Conservation (phyloP, 2,797 vertebrate species). For the Sebastes cheni region DNA sequence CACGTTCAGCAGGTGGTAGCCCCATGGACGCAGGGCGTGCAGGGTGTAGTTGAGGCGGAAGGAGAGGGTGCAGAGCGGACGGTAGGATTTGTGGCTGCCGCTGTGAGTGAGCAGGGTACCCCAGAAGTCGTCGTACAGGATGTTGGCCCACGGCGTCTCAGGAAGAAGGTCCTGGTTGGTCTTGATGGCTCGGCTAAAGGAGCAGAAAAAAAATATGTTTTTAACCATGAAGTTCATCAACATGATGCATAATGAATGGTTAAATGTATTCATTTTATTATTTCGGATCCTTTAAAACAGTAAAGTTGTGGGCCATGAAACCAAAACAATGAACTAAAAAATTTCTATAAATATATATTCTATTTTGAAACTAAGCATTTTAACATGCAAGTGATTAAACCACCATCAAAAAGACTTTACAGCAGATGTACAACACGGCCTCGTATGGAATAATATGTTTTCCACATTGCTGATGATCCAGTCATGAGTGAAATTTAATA, state of each 20-base stretch:
- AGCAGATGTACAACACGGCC: background rate
- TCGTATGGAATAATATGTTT: background rate
- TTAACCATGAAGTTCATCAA: background rate
- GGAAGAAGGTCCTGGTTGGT: conserved; percentile 98
- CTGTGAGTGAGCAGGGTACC: conserved; percentile 98
- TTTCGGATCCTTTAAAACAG: background rate
- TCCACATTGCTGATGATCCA: conserved; percentile 1
- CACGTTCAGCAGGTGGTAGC: conserved; percentile 94
- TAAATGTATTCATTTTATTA: background rate
- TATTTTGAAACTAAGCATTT: background rate
- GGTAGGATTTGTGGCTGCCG: conserved; percentile 98
- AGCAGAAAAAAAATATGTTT: background rate
- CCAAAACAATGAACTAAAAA: background rate
- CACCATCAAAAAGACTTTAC: background rate
- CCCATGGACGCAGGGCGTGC: conserved; percentile 93
- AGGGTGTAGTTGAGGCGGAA: conserved; percentile 94
- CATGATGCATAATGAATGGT: background rate
- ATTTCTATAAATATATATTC: background rate
- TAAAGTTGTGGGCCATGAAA: background rate
- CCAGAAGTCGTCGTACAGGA: conserved; percentile 99
- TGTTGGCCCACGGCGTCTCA: conserved; percentile 94
- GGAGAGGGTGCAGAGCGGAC: conserved; percentile 96
- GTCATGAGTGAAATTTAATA: conserved; percentile 9
- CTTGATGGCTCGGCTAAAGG: conserved; percentile 95
- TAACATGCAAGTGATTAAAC: background rate